Evolutionary conservation across 2,113 vertebrate genomes (phyloP).

Genomic region (Tychaedon coryphoeus): DNA sequence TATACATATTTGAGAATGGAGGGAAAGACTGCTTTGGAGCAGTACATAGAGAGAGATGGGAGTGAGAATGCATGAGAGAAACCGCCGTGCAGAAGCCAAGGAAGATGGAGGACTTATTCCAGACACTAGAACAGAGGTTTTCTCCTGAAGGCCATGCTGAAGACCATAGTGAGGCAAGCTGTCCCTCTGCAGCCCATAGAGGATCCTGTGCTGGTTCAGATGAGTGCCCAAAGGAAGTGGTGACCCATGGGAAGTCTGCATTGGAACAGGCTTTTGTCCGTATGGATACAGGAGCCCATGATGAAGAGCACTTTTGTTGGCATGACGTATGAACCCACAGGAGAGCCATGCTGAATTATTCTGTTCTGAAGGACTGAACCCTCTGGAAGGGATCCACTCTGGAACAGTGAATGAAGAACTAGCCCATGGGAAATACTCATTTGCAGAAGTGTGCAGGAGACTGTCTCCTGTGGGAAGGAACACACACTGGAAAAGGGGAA

Average conservation of each 20-base stretch:
- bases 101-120: accelerated
- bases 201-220: neutral
- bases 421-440: accelerated
- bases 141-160: neutral
- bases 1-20: neutral
- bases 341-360: neutral
- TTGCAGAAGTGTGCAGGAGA: neutral
- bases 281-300: accelerated
- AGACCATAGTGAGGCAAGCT: neutral
- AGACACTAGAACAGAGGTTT: neutral
- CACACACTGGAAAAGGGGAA: neutral
- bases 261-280: neutral
- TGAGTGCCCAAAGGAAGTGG: neutral
- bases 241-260: accelerated
- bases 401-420: neutral
- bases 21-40: neutral
- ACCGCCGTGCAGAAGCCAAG: neutral
- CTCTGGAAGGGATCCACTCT: accelerated
- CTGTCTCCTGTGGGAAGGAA: neutral
- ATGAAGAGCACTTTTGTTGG: neutral
- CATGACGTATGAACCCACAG: neutral
- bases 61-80: neutral
- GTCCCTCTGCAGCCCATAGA: accelerated
- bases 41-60: neutral
- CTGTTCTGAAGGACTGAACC: neutral